These are phyloP conservation scores for Ranitomeya variabilis DNA, from an alignment of 2,113 vertebrate species.

Conservation along the genomic window DNA sequence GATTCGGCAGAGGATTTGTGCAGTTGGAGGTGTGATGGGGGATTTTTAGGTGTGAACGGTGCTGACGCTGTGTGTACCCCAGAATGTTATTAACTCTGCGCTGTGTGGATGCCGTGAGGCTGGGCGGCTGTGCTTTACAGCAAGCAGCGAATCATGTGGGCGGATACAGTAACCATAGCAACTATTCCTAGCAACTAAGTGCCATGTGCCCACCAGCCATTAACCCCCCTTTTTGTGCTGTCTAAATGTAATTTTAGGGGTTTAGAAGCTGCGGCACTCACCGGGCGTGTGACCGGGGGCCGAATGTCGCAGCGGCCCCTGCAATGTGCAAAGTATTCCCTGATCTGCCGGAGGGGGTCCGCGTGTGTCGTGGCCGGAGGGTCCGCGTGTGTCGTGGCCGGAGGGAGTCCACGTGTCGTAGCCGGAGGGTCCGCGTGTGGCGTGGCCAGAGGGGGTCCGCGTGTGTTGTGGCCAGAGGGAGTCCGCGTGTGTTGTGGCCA, in stretches of 20 bases:
- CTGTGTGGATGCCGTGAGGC: background rate
- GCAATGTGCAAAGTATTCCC: no score
- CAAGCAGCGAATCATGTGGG: background rate
- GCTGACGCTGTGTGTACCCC: background rate
- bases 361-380: no score
- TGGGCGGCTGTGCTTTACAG: background rate
- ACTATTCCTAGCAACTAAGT: slow-evolving; percentile 38
- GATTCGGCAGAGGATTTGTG: background rate
- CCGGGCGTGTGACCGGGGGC: background rate
- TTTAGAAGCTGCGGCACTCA: background rate
- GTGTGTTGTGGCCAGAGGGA: no score
- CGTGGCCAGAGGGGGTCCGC: no score
- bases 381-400: no score
- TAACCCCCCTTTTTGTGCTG: background rate
- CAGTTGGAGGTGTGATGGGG: background rate
- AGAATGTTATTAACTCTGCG: background rate
- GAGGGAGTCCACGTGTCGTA: no score
- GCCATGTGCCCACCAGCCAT: background rate
- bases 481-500: no score
- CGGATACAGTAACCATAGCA: slow-evolving; percentile 29
- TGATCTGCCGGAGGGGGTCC: no score
- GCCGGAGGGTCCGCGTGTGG: no score
- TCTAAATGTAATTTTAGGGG: slow-evolving; percentile 20
- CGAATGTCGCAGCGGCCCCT: no score
- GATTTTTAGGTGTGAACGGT: background rate